Evolutionary conservation across 2,113 vertebrate genomes (phyloP), one percentile per base, ranked within the genome.

Genomic region (Poeciliopsis occidentalis): DNA sequence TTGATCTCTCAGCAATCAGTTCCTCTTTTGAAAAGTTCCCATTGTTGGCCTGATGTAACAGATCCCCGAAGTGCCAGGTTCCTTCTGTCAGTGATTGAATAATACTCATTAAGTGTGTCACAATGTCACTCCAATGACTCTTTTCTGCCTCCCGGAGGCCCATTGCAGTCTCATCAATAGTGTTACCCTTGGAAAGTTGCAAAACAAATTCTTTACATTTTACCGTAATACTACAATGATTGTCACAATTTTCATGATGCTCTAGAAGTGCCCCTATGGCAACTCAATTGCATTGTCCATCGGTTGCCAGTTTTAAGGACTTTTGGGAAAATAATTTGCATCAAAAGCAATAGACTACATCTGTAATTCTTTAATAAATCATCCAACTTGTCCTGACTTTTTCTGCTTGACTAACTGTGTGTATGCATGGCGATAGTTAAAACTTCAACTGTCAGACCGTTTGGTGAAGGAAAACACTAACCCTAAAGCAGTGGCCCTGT

Each of bases 61-160:
- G 54, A 75, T 24, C 32, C n/a, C 27, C 12, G 6, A 1, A 61
- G 5, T 31, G 27, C 22, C 29, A 47, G 34, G 10, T 68, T 75
- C 12, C 64, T 61, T 67, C 54, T 60, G 73, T 22, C 19, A 60
- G 19, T 13, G 32, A 75, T 32, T 60, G 72, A 30, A 60, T 60
- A 12, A 60, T 67, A 4, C 65, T 47, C 1, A 67, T 32, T n/a
- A 67, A 67, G 4, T 8, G 19, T 3, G 32, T n/a, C 19, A 67
- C 34, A 15, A 75, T 51, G 37, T 74, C 54, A 30, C 51, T 41
- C 51, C 47, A 74, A 2, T 19, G 0, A 64, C 64, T 69, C 3
- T 57, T 41, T 26, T 76, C 32, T 68, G 54, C 57, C 30, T 69
- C n/a, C 0, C 54, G 1, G n/a, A 64, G 60, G 17, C 1, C 30